Base-by-base conservation (phyloP, 2,113 vertebrate species). In the Lepus timidus region DNA sequence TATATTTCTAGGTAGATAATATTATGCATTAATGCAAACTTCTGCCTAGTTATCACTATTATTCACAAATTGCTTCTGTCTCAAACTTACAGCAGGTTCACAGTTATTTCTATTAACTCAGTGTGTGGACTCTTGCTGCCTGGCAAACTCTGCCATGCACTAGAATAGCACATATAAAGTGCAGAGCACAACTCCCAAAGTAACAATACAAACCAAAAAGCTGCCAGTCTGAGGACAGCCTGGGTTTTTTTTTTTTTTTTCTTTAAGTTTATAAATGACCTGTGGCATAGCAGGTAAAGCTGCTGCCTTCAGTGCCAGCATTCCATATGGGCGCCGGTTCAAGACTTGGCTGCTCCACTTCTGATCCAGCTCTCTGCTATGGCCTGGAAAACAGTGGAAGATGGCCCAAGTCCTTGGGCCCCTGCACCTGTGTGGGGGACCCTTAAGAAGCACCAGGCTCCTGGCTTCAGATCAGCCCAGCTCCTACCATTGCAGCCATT, bases 191-290 rank as follows among this genome's bases (percentile, higher is more conserved):
- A 62, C 19, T 81, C 52, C 20, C 87, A 71, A 19, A 67, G 83
- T 52, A 93, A 89, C 44, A 93, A 64, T 88, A 61, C 73, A 85
- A 90, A 82, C 90, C 61, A 71, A 85, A 75, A 90, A 52, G 23
- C 20, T 33, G 25, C 17, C 31, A 81, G 36, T 85, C 58, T 83
- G 90, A 76, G 89, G 93, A 88, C 5, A 64, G 29, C 23, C 5
- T 44, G 44, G 5, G 36, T 36, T 36, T 36, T 36, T 36, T 36
- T 36, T 36, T 75, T 19, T 67, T 12, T 31, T 75, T 23, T 83
- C 55, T 85, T 84, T 31, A 67, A 79, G 52, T 67, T 67, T 62
- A 51, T 58, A 90, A 84, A 52, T 55, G 31, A 62, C 4, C 20
- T 17, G 33, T 31, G 91, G 79, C n/a, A 44, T 44, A 44, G 44